Evolutionary conservation across 2,797 vertebrate species (phyloP), one percentile per base, ranked within the genome.

Genomic region (Rhinogobio ventralis): DNA sequence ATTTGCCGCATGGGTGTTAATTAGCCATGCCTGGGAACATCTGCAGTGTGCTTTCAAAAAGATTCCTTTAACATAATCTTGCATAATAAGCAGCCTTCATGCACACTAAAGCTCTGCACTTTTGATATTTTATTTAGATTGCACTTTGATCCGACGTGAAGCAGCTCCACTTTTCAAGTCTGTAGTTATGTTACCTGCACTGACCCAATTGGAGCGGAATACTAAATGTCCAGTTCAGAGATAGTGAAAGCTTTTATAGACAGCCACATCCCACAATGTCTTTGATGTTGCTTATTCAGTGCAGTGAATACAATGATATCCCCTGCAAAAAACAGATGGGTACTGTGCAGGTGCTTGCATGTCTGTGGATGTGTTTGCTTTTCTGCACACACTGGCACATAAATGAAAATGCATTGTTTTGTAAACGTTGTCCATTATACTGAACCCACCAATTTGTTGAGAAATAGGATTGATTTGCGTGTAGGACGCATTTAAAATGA

Each of bases 241-340:
- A 90, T 80, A 90, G 89, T 86, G 83, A 85, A 87, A 91, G 90
- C 90, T 90, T 88, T 90, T 25, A 62, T n/a, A 79, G 45, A 5
- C 33, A 25, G 45, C 42, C 82, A 90, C 93, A 88, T 92, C 86
- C 93, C 87, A 80, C 86, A 88, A 90, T 86, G 20, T 77, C 89
- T 92, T 92, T 92, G 91, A 90, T 91, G 90, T 93, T 92, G 89
- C 89, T 86, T 91, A 91, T 92, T 93, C 84, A 87, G 85, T 91
- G 91, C 90, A 87, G 90, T 90, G 89, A 94, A 94, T 93, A 91
- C 88, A 71, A 78, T 88, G 88, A 90, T 90, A 90, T 91, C 86
- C 90, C 91, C 93, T 60, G 89, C 91, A 93, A 92, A 91, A 91
- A 93, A 93, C 93, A 93, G 92, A 94, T 95, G 94, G 91, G 86